These are phyloP conservation scores for Atherinosoma microstoma DNA, from an alignment of 2,797 vertebrate species.

Conservation along the genomic window DNA sequence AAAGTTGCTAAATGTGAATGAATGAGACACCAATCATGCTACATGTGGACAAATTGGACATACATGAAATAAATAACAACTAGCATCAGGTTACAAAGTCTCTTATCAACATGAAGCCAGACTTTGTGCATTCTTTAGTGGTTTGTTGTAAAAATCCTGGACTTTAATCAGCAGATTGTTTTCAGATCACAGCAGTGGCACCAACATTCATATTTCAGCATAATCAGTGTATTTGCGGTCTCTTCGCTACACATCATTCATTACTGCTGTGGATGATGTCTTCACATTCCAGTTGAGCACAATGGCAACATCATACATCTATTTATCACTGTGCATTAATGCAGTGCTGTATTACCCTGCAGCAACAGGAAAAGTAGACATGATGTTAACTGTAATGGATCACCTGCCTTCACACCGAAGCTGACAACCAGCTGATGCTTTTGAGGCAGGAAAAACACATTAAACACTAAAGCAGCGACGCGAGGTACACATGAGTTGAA, in stretches of 20 bases:
- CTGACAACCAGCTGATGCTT: conserved; percentile 26
- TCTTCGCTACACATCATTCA: conserved; percentile 23
- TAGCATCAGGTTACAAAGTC: conserved; percentile 33
- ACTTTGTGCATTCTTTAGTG: conserved; percentile 49
- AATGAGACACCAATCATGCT: conserved; percentile 51
- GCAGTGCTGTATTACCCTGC: conserved; percentile 1
- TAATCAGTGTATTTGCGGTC: conserved; percentile 37
- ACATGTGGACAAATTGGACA: conserved; percentile 46
- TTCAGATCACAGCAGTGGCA: conserved; percentile 63
- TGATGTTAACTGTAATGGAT: conserved; percentile 18
- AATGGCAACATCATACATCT: not conserved
- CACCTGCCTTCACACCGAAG: not conserved
- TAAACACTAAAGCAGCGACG: conserved; percentile 17
- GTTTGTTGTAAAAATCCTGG: conserved; percentile 36
- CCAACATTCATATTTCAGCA: conserved; percentile 39
- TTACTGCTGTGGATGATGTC: not conserved
- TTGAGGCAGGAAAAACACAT: conserved; percentile 25
- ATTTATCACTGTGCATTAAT: conserved; percentile 13
- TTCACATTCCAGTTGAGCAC: conserved; percentile 4
- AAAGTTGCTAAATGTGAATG: conserved; percentile 52
- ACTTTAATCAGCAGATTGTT: conserved; percentile 17
- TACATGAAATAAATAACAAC: conserved; percentile 70
- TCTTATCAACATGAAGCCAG: conserved; percentile 25
- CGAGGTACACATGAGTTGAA: conserved; percentile 13
- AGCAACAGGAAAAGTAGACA: conserved; percentile 15